Percentiles rank a stretch among this genome's conserved stretches.
These are phyloP conservation scores for Melanotaenia parkinsoni DNA, from an alignment of 2,797 vertebrate species.

Conservation along the genomic window DNA sequence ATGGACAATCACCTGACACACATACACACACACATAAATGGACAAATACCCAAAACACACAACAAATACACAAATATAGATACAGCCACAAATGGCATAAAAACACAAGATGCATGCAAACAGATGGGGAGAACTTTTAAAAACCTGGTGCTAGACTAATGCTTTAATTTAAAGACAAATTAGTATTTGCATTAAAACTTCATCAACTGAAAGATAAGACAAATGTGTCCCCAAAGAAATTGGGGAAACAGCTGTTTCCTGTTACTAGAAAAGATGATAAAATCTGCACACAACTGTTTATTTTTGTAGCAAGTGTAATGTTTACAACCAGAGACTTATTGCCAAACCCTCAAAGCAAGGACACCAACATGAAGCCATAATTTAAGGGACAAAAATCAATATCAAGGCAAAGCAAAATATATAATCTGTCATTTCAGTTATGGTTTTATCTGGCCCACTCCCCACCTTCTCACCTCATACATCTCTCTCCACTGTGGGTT, in stretches of 20 bases:
- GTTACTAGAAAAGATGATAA: conserved; percentile 38
- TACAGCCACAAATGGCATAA: conserved; percentile 57
- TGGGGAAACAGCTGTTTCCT: conserved; percentile 55
- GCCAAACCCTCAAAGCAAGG: conserved; percentile 20
- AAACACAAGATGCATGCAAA: conserved; percentile 62
- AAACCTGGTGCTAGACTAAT: conserved; percentile 1
- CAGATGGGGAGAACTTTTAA: conserved; percentile 48
- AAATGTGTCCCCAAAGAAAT: conserved; percentile 46
- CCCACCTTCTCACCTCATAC: conserved; percentile 89
- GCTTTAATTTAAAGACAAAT: conserved; percentile 2
- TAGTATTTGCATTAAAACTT: conserved; percentile 4
- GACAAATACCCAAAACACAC: conserved; percentile 63
- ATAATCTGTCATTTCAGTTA: not conserved
- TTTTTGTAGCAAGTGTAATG: conserved; percentile 5
- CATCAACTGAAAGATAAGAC: conserved; percentile 1
- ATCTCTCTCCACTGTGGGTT: conserved; percentile 94
- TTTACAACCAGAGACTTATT: conserved; percentile 15
- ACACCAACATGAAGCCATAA: conserved; percentile 32
- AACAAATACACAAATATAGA: conserved; percentile 60
- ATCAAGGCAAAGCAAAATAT: not conserved
- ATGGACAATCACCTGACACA: conserved; percentile 91
- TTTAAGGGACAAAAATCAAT: conserved; percentile 34
- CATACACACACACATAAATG: conserved; percentile 66
- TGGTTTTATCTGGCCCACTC: not conserved
- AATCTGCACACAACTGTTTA: conserved; percentile 41